A percentile compares a stretch with the other conserved stretches of the same genome.
These are phyloP conservation scores for Sciurus niger DNA, from an alignment of 2,113 vertebrate species.

Conservation along the genomic window DNA sequence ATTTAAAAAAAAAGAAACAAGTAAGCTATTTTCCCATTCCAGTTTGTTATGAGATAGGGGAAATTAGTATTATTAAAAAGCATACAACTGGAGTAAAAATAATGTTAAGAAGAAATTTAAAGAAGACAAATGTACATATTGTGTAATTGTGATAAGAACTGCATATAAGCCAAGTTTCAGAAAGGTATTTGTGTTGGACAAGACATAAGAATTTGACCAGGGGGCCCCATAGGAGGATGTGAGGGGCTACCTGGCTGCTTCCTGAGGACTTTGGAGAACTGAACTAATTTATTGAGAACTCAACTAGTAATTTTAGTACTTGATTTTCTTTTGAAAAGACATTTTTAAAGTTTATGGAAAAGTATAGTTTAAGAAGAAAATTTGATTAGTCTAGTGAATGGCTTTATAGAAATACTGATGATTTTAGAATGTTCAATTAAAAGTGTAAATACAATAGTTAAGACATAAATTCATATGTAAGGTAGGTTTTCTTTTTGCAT, in stretches of 20 bases:
- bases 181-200: background rate
- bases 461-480: constrained; percentile 35
- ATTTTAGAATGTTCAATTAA: constrained; percentile 54
- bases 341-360: constrained; percentile 17
- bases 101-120: background rate
- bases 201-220: background rate
- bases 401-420: constrained; percentile 41
- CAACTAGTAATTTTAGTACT: background rate
- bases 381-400: constrained; percentile 54
- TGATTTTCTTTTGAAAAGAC: constrained; percentile 24
- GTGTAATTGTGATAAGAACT: background rate
- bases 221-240: too few relatives aligned
- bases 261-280: background rate
- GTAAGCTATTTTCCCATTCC: constrained; percentile 7
- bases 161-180: background rate
- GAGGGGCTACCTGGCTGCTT: fast-evolving
- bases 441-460: constrained; percentile 45
- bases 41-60: background rate
- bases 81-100: background rate
- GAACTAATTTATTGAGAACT: background rate
- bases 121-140: background rate
- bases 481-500: constrained; percentile 40
- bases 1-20: constrained; percentile 42
- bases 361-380: constrained; percentile 48
- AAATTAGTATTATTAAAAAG: background rate